Conservation (phyloP, 2,113 vertebrate genomes). For the Octodon degus region DNA sequence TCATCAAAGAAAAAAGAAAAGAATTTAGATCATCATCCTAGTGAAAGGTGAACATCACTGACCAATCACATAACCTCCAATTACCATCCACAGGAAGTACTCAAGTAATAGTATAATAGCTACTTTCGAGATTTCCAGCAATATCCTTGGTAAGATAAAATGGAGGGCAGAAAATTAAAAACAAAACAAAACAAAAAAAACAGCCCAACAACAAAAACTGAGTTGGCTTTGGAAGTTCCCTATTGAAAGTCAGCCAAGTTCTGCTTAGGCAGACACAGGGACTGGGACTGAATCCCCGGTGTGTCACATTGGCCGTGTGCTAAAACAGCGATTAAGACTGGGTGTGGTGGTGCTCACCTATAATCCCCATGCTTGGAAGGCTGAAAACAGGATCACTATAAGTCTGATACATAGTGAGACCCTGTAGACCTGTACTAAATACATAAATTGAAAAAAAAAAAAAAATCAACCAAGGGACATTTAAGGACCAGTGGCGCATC, state of each 20-base stretch:
- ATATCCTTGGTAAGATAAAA: slow-evolving; percentile 4
- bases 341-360: too few relatives aligned
- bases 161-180: neutral
- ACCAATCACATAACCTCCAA: neutral
- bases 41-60: neutral
- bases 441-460: too few relatives aligned
- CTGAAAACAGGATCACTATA: too few relatives aligned
- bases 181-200: too few relatives aligned
- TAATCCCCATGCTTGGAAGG: too few relatives aligned
- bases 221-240: neutral
- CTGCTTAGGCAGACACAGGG: too few relatives aligned
- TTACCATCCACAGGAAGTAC: neutral
- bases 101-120: neutral
- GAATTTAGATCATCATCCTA: neutral
- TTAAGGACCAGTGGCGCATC: neutral
- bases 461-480: neutral
- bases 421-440: too few relatives aligned
- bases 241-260: neutral
- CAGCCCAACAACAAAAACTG: neutral
- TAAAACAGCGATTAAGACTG: too few relatives aligned
- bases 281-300: too few relatives aligned
- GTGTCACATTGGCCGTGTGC: too few relatives aligned
- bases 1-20: neutral
- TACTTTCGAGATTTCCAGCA: neutral
- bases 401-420: too few relatives aligned